Evolutionary conservation across 1,140 invertebrate genomes (phyloP), one percentile per base, ranked within the genome.

Genomic region (Rhyacophila brunnea): DNA sequence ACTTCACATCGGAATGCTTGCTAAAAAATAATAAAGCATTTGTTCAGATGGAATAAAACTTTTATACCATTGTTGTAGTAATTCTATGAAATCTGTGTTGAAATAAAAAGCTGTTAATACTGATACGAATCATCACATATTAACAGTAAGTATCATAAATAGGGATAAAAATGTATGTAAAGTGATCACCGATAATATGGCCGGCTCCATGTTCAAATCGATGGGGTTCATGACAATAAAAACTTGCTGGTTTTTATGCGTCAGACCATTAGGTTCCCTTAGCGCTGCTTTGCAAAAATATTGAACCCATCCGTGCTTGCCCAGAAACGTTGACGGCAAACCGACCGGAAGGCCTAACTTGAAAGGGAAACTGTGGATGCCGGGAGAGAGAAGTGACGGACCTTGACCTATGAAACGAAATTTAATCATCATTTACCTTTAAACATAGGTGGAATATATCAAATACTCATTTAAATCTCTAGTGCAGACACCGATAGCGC

Each of bases 191-290:
- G 91, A 84, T 59, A 96, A 77, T 64, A 93, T 87, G 1, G 91
- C 85, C 23, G 92, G 92, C 69, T 96, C 93, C 68, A 94, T 77
- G 75, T 96, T 96, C 58, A 97, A 79, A 77, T 97, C 93, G 55
- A 96, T 95, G 1, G 93, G 93, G 74, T 93, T 96, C 92, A 96
- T 95, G 0, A 97, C 92, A 66, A 96, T 95, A 72, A 97, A 96
- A 6, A 96, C 93, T 80, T 96, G 93, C 74, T 96, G 93, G 72
- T 96, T 96, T 77, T 96, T 96, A 71, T 96, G 93, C 2, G 91
- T 91, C 9, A 96, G 77, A 1, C 93, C 93, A 64, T 91, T 92
- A 1, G 91, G 90, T 72, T 96, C 93, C 46, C 92, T 80, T 0
- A 96, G 78, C 1, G 93, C 93, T 5, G 93, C 91, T 74, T 95